These are phyloP conservation scores for Notolepis coatsorum DNA, from an alignment of 2,797 vertebrate genomes.

Conservation along the genomic window DNA sequence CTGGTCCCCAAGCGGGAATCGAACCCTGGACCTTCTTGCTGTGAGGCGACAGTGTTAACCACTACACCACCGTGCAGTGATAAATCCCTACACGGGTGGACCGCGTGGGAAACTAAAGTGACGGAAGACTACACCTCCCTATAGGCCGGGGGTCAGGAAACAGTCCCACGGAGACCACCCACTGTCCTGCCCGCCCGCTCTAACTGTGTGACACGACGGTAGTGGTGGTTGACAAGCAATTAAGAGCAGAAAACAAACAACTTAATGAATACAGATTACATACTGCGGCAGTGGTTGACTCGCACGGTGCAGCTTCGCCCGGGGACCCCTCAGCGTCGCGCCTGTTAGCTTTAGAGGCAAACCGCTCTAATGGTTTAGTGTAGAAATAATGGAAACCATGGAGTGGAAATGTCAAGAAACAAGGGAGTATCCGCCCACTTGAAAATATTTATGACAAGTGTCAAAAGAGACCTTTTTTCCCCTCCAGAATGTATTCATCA, in stretches of 20 bases:
- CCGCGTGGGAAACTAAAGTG: too few relatives aligned
- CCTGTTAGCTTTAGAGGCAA: neutral
- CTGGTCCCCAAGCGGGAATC: too few relatives aligned
- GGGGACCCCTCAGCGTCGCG: neutral
- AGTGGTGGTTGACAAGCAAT: neutral
- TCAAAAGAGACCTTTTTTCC: neutral
- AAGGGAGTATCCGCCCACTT: neutral
- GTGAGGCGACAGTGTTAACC: too few relatives aligned
- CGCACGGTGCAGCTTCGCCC: neutral
- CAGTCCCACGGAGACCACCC: slow-evolving; percentile 16
- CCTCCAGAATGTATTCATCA: neutral
- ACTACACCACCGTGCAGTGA: too few relatives aligned
- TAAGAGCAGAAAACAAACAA: too few relatives aligned
- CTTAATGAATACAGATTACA: neutral
- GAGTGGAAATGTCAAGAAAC: neutral
- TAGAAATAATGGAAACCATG: neutral
- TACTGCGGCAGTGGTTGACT: neutral
- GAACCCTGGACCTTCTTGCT: too few relatives aligned
- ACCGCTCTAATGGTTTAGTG: neutral
- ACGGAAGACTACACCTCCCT: too few relatives aligned
- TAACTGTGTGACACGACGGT: neutral
- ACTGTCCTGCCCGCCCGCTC: neutral
- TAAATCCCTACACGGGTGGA: too few relatives aligned
- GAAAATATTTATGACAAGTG: neutral
- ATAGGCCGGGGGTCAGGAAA: slow-evolving; percentile 11